These are phyloP conservation scores for Adrianichthys oophorus DNA, from an alignment of 2,797 vertebrate genomes.

Conservation along the genomic window DNA sequence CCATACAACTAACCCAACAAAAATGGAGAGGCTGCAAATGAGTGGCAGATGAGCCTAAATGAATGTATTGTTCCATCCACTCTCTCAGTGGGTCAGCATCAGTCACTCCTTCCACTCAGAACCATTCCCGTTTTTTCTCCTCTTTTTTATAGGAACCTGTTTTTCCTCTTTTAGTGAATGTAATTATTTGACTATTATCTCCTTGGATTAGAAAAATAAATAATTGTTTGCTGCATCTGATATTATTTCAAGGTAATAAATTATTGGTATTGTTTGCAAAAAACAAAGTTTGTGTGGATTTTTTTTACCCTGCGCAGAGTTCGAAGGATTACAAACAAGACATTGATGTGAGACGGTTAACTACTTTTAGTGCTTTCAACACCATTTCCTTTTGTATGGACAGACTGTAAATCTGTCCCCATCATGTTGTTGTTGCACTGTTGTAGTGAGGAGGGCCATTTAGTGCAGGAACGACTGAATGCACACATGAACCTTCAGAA, in stretches of 20 bases:
- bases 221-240: constrained; percentile 78
- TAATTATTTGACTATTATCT: constrained; percentile 69
- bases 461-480: neutral
- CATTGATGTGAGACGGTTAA: constrained; percentile 26
- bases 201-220: constrained; percentile 61
- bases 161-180: constrained; percentile 67
- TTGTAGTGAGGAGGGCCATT: neutral
- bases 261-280: constrained; percentile 73
- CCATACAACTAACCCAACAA: constrained; percentile 42
- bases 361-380: constrained; percentile 29
- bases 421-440: constrained; percentile 40
- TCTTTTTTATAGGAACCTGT: constrained; percentile 20
- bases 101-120: constrained; percentile 38
- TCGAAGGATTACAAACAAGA: neutral
- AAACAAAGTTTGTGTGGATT: constrained; percentile 24
- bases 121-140: constrained; percentile 10
- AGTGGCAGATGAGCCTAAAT: constrained; percentile 29
- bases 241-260: constrained; percentile 78
- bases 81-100: constrained; percentile 20
- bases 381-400: constrained; percentile 14
- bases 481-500: no score
- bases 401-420: constrained; percentile 41
- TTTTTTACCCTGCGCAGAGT: constrained; percentile 8
- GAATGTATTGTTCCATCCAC: constrained; percentile 54
- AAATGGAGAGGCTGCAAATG: constrained; percentile 20